These are phyloP conservation scores for Plectrocnemia conspersa DNA, from an alignment of 1,140 invertebrate genomes.

Conservation along the genomic window DNA sequence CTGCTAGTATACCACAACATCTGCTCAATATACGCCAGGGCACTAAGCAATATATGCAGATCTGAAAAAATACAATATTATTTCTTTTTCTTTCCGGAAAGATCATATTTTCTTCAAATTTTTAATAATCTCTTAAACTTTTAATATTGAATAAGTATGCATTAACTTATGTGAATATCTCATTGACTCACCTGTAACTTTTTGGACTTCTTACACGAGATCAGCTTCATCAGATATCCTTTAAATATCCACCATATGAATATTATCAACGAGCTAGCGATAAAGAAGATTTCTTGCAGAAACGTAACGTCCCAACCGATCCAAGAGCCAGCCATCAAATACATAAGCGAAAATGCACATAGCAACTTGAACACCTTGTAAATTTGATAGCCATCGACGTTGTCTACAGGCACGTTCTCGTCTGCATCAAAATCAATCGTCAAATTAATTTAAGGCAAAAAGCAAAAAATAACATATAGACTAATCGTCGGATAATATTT, in stretches of 20 bases:
- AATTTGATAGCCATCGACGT: background rate
- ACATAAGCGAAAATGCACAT: constrained; percentile 21
- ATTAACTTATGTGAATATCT: too few relatives aligned
- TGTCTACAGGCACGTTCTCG: too few relatives aligned
- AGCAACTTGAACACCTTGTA: constrained; percentile 4
- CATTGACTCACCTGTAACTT: constrained; percentile 24
- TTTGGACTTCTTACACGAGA: constrained; percentile 21
- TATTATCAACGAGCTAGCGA: constrained; percentile 9
- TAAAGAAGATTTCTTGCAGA: constrained; percentile 9
- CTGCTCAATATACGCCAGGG: constrained; percentile 71
- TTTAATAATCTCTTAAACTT: too few relatives aligned
- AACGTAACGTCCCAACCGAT: constrained; percentile 16
- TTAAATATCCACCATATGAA: constrained; percentile 18
- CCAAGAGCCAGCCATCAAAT: constrained; percentile 26
- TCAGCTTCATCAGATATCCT: constrained; percentile 12
- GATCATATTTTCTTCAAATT: too few relatives aligned
- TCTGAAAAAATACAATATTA: constrained; percentile 18
- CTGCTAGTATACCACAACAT: constrained; percentile 71
- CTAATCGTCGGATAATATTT: too few relatives aligned
- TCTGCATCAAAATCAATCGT: too few relatives aligned
- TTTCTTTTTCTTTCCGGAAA: too few relatives aligned
- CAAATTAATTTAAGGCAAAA: too few relatives aligned
- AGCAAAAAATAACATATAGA: too few relatives aligned
- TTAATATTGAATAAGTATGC: too few relatives aligned
- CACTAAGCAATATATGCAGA: constrained; percentile 56